These are phyloP conservation scores for Drosophila antonietae DNA, from an alignment of 2,888 invertebrate species.

Conservation along the genomic window DNA sequence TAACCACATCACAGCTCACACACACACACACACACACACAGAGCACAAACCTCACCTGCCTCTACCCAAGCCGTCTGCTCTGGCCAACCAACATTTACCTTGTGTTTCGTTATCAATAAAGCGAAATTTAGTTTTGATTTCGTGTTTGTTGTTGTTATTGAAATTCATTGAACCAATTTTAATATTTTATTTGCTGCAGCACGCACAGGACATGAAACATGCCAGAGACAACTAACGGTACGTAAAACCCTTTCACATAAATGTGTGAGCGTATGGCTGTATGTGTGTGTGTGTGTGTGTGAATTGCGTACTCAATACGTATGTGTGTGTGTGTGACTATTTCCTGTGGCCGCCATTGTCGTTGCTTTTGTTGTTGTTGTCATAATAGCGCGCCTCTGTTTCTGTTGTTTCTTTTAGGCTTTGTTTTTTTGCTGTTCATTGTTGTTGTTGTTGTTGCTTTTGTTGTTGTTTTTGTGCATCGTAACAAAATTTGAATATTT, in stretches of 20 bases:
- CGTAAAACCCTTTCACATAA: constrained; percentile 72
- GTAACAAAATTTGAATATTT: constrained; percentile 80
- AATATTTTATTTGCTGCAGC: constrained; percentile 79
- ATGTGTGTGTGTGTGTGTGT: constrained; percentile 56
- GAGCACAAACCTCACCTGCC: background rate
- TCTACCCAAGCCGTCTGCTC: background rate
- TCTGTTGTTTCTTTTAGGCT: constrained; percentile 65
- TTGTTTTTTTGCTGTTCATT: constrained; percentile 57
- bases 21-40: background rate
- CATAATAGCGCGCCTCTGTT: constrained; percentile 63
- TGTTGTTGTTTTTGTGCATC: constrained; percentile 72
- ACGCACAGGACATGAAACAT: constrained; percentile 53
- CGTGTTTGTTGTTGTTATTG: constrained; percentile 81
- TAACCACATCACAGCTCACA: constrained; percentile 55
- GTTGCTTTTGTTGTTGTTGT: constrained; percentile 56
- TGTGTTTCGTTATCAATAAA: constrained; percentile 79
- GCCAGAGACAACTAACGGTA: constrained; percentile 67
- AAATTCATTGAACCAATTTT: constrained; percentile 82
- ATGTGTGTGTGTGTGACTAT: constrained; percentile 69
- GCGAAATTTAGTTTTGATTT: constrained; percentile 81
- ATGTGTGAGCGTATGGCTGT: constrained; percentile 25
- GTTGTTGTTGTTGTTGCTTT: constrained; percentile 26
- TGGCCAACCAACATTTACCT: constrained; percentile 40
- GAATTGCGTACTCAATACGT: constrained; percentile 34
- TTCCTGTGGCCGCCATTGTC: constrained; percentile 80